Evolutionary conservation across 1,140 invertebrate species (phyloP), one percentile per base, ranked within the genome.

Genomic region (Notospermus geniculatus): DNA sequence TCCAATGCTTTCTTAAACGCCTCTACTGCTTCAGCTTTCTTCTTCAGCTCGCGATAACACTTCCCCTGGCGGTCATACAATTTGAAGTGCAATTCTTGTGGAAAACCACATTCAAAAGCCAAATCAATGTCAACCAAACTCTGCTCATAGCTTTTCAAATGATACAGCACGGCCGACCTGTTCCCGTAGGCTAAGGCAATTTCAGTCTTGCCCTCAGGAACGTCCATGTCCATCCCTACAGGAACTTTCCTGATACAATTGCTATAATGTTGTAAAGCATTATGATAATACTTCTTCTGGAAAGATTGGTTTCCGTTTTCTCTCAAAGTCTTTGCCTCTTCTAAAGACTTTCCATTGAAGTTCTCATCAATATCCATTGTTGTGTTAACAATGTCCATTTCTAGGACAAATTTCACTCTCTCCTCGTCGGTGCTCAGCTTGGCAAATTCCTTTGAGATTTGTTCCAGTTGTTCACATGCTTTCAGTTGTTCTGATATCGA

Each of bases 81-180:
- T 80, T 94, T 95, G 73, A 90, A 89, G 1, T 84, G 77, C 17
- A 92, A 77, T 55, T 90, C 85, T 59, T 85, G 82, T 7, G 91
- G 91, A 77, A 93, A 94, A 11, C 85, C 87, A 39, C 87, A 75
- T 1, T 84, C 76, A 0, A 92, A 71, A 9, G 90, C 87, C 32
- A 87, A 78, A n/a, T 87, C 80, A 28, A 91, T 89, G 72, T 95
- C 92, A 19, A 57, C 50, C 23, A 83, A 54, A 64, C 81, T 80
- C 19, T 71, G 64, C 23, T 88, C 81, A 76, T 87, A 88, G 59
- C 87, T 84, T 55, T 88, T 83, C 73, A 93, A 73, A 74, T 94
- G 91, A 73, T 89, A 92, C 2, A 93, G 82, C 0, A 89, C 88
- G 0, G 93, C 93, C 13, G 93, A 95, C 55, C 93, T 86, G 79